These are phyloP conservation scores for Trichomalopsis sarcophagae DNA, from an alignment of 1,140 invertebrate species.

Conservation along the genomic window DNA sequence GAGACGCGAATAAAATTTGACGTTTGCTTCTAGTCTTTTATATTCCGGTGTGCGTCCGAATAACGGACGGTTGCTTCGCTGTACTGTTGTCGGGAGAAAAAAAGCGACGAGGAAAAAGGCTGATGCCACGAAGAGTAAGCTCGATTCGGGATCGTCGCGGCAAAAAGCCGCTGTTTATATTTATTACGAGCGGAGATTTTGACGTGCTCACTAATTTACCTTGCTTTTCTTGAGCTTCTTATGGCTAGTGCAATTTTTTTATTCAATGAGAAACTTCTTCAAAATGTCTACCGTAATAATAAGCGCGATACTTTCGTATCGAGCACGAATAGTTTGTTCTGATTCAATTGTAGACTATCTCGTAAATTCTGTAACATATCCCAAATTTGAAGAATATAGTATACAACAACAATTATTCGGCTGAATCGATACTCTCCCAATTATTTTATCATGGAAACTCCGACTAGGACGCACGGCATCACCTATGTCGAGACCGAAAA, in stretches of 20 bases:
- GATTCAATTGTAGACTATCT: neutral
- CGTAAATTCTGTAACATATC: too few species aligned
- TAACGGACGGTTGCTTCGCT: neutral
- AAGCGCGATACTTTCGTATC: neutral
- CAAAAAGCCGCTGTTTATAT: neutral
- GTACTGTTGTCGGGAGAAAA: neutral
- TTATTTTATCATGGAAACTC: too few species aligned
- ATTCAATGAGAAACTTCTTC: too few species aligned
- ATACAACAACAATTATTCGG: too few species aligned
- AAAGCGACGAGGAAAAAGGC: neutral
- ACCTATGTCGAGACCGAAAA: too few species aligned
- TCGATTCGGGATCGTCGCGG: neutral
- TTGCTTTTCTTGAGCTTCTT: neutral
- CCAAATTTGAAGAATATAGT: too few species aligned
- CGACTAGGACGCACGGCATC: too few species aligned
- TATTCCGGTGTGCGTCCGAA: neutral
- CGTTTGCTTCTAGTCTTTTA: neutral
- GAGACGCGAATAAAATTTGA: slow-evolving; percentile 1
- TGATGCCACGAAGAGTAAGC: neutral
- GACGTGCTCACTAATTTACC: neutral
- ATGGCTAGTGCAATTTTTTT: neutral
- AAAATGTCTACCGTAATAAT: too few species aligned
- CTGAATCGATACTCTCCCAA: too few species aligned
- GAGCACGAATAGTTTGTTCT: neutral
- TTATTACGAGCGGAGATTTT: neutral